Percentiles rank a stretch among this genome's conserved stretches.
These are phyloP conservation scores for Hyperopisus bebe DNA, from an alignment of 2,113 vertebrate species.

Conservation along the genomic window DNA sequence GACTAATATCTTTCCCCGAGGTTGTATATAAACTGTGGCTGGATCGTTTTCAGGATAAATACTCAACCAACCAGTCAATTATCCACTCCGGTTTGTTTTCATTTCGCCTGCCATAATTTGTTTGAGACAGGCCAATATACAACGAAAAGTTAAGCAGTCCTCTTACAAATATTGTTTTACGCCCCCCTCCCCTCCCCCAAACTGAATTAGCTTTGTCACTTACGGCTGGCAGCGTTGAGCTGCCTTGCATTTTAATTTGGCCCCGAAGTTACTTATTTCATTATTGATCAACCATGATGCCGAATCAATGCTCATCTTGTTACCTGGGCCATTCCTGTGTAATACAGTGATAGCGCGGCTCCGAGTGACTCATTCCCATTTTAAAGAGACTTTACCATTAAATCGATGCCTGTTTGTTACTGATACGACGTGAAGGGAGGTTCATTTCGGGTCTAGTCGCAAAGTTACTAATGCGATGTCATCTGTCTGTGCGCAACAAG, in stretches of 20 bases:
- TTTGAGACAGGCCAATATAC: not conserved
- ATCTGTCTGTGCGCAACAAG: slow-evolving; percentile 37
- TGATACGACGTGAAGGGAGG: slow-evolving; percentile 64
- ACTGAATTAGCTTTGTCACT: slow-evolving; percentile 73
- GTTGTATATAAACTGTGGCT: not conserved
- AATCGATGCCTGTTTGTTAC: slow-evolving; percentile 90
- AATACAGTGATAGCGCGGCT: slow-evolving; percentile 94
- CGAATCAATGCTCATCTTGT: slow-evolving; percentile 99
- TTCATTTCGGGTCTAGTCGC: slow-evolving; percentile 36
- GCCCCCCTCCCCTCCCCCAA: slow-evolving; percentile 34
- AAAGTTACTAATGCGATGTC: slow-evolving; percentile 16
- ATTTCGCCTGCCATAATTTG: slow-evolving; percentile 16
- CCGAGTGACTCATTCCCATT: slow-evolving; percentile 90
- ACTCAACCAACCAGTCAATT: slow-evolving; percentile 6
- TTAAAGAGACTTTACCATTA: slow-evolving; percentile 95
- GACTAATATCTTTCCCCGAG: slow-evolving; percentile 1
- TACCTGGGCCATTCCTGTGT: slow-evolving; percentile 92
- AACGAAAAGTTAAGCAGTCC: slow-evolving; percentile 37
- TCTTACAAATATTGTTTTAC: slow-evolving; percentile 63
- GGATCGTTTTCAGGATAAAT: not conserved
- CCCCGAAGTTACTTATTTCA: slow-evolving; percentile 97
- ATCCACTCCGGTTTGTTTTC: slow-evolving; percentile 7
- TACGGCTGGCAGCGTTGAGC: slow-evolving; percentile 76
- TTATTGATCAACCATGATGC: slow-evolving; percentile 98
- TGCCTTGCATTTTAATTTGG: slow-evolving; percentile 97